These are phyloP conservation scores for Aphelinus atriplicis DNA, from an alignment of 1,140 invertebrate species.

Conservation along the genomic window DNA sequence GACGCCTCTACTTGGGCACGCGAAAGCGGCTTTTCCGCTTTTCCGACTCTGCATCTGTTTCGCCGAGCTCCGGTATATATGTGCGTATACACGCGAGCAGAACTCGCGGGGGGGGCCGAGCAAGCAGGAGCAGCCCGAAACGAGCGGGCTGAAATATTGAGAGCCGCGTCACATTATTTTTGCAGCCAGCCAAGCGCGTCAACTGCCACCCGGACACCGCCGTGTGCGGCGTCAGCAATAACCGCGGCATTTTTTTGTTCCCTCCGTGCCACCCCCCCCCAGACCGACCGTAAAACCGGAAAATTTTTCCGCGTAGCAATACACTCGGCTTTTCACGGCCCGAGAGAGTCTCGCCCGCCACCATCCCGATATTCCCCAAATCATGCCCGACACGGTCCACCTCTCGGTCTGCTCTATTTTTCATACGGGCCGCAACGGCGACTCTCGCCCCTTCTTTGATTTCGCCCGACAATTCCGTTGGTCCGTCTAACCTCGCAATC, in stretches of 20 bases:
- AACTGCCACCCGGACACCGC: constrained; percentile 35
- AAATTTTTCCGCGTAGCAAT: constrained; percentile 17
- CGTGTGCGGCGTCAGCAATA: constrained; percentile 54
- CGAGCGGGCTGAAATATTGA: constrained; percentile 32
- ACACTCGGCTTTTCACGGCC: background rate
- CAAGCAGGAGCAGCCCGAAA: constrained; percentile 20
- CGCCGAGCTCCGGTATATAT: background rate
- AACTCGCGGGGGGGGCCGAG: background rate
- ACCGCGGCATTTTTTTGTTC: constrained; percentile 36
- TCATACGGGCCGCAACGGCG: background rate
- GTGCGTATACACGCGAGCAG: background rate
- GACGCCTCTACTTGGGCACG: background rate
- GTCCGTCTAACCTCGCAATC: too few species aligned
- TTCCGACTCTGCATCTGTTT: too few species aligned
- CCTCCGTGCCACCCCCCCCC: constrained; percentile 7
- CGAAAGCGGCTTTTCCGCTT: too few species aligned
- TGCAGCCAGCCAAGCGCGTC: constrained; percentile 54
- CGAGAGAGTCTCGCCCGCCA: background rate
- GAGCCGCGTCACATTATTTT: constrained; percentile 58
- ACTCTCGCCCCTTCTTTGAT: too few species aligned
- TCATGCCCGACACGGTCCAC: background rate
- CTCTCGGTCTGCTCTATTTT: background rate
- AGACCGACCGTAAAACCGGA: constrained; percentile 38
- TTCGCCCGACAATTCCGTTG: too few species aligned
- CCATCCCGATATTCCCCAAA: constrained; percentile 1